Evolutionary conservation across 2,113 vertebrate genomes (phyloP), one percentile per base, ranked within the genome.

Genomic region (Paratilapia polleni): DNA sequence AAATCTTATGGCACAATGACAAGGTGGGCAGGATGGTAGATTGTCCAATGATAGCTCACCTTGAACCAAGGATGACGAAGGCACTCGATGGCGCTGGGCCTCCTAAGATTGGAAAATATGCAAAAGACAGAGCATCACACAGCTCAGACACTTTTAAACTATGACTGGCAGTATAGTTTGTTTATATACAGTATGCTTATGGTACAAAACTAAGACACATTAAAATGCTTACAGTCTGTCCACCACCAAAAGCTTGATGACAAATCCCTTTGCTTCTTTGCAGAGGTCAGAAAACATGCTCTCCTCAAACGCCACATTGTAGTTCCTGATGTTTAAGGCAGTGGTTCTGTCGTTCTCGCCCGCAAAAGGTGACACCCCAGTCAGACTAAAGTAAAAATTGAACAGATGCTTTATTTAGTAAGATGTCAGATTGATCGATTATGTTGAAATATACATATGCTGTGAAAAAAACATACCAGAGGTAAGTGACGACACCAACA

Each of bases 51-150:
- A 66, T 57, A 47, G 87, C 93, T 96, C 92, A 99, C 98, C 96
- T 98, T 99, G 94, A 99, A 98, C 98, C 98, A 99, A 15, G 97
- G 96, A 83, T 99, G 98, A 20, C 97, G 97, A 78, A 99, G 95
- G 56, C 97, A 98, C 83, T 98, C 98, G 15, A 96, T 93, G 3
- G 97, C 96, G 11, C 94, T 97, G 43, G 98, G 98, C 74, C 98
- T 97, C 97, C 98, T 99, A 64, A 14, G 79, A 80, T 60, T 15
- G 15, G 77, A 61, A 38, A 83, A 43, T 3, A 77, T 6, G 6
- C 6, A 77, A 4, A 59, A 52, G 49, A 34, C 74, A 5, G 8
- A 41, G 2, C 4, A 3, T 13, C 19, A 11, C 9, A 14, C 22
- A 13, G 15, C 73, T 88, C 3, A 68, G 59, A 52, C 31, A 41